Base-by-base conservation (phyloP, 2,797 vertebrate species). In the Lepidocolaptes lacrymiger region DNA sequence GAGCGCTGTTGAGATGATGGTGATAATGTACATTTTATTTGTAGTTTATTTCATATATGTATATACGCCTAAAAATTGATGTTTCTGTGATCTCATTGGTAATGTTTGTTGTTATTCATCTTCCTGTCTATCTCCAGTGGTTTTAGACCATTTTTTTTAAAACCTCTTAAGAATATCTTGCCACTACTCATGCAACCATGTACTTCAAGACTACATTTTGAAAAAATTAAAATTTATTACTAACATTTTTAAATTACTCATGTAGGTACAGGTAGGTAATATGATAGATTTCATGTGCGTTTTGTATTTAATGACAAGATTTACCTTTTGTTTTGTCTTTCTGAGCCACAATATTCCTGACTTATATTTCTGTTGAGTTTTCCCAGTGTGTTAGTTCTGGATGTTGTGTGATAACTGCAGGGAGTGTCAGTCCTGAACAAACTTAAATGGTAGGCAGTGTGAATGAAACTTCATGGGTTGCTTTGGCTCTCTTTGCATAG, bases 301-400 rank as follows among this genome's bases (percentile, higher is more conserved):
- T 4, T 82, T 90, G 19, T 36, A 36, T 87, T 84, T 94, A 84
- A 79, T 84, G 58, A 26, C 39, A 73, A 44, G 39, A 66, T 66
- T 96, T 71, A 28, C 63, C 67, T 82, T 19, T 26, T 85, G 36
- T 71, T 94, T 85, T 80, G 54, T 36, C 54, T 64, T 91, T 93
- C 36, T 82, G 85, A 93, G 56, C 61, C 49, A 11, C 56, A 54
- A 3, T 85, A 34, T 51, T 94, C 18, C 44, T 46, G 37, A 66
- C 61, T 37, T 71, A 8, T 79, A 8, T 64, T 80, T 14, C 32
- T 76, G 3, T 54, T 68, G 64, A 46, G 41, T 77, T 92, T 16
- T 92, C 34, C 34, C 7, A 48, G 16, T 24, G 22, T 85, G 20
- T 64, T 87, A 12, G 37, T 59, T 80, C 9, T 66, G 6, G 9